Evolutionary conservation across 2,797 vertebrate species (phyloP).

Genomic region (Anguilla anguilla): DNA sequence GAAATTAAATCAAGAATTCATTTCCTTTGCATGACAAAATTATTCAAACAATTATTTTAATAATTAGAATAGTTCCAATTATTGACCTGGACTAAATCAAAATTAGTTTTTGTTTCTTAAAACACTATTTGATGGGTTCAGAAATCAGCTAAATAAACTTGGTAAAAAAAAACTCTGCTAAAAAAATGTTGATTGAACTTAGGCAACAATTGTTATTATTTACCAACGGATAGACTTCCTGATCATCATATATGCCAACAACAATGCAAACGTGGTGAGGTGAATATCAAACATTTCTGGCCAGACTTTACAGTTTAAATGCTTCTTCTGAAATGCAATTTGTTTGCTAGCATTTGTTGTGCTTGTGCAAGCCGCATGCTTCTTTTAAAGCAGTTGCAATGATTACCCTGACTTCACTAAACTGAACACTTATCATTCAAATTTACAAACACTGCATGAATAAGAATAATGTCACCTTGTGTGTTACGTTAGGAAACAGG

Average conservation of each 20-base stretch:
- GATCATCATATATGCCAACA: background rate
- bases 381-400: background rate
- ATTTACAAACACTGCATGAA: background rate
- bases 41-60: background rate
- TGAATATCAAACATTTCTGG: background rate
- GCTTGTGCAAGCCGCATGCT: background rate
- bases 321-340: background rate
- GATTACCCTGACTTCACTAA: background rate
- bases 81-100: background rate
- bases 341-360: background rate
- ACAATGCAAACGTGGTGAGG: background rate
- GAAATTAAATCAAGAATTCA: background rate
- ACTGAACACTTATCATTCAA: background rate
- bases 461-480: background rate
- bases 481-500: background rate
- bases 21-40: background rate
- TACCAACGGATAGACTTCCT: background rate
- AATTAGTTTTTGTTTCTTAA: background rate
- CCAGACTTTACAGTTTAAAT: background rate
- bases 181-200: background rate
- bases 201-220: background rate
- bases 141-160: background rate
- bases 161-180: background rate
- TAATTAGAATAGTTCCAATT: background rate
- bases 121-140: background rate